Evolutionary conservation across 2,888 invertebrate species (phyloP), one percentile per base, ranked within the genome.

Genomic region (Linnaemya vulpina): DNA sequence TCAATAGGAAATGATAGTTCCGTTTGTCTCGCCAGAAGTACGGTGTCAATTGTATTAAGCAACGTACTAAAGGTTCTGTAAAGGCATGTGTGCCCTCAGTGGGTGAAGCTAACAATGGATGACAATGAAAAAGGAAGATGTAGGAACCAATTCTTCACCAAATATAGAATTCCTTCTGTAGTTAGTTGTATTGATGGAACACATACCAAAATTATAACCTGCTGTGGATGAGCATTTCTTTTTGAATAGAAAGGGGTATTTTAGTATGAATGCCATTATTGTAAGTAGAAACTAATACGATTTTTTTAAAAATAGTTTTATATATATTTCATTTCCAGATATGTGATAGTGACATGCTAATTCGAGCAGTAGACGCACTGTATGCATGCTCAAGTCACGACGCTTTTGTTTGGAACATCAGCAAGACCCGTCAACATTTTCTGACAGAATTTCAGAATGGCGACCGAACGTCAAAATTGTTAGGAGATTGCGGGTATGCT

Each of bases 291-390:
- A 35, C 13, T 10, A 62, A 40, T 17, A 20, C 40, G 8, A n/a
- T 38, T 1, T 40, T 62, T 30, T 30, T 60, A 17, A 38, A 60
- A 38, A 10, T 43, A 43, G 5, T 43, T 63, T 43, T 20, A 17
- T 63, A 35, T 63, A 63, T 15, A 20, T 63, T 43, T 40, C 25
- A 35, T 60, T 38, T 60, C 10, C 35, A 60, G 63, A 43, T 63
- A 40, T 65, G 73, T 65, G 73, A 80, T 38, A 51, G 51, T 70
- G 62, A 83, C 40, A 84, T 79, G 63, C n/a, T 49, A 40, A 71
- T 79, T 35, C 49, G 62, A 22, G 22, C 51, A 22, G 20, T 63
- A 73, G 58, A 55, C 20, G 67, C 58, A 46, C 35, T 53, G 46
- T 35, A 58, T 51, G 35, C 58, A 17, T 67, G 67, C 62, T 60